Percentiles rank a stretch among this genome's conserved stretches.
These are phyloP conservation scores for Notothenia rossii DNA, from an alignment of 2,113 vertebrate species.

Conservation along the genomic window DNA sequence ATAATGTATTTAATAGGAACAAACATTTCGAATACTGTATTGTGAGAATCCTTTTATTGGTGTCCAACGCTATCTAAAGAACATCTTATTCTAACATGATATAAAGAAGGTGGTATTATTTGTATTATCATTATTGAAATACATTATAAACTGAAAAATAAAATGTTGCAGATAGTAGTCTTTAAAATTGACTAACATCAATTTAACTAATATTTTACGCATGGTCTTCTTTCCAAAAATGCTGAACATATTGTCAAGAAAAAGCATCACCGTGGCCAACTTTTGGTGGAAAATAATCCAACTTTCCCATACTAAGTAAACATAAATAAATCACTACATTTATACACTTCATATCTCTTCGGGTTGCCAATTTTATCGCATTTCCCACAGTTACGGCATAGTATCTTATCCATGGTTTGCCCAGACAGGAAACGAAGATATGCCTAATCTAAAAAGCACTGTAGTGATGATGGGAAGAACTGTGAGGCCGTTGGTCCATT, in stretches of 20 bases:
- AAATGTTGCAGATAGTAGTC: not conserved
- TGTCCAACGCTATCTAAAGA: not conserved
- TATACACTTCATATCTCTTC: not conserved
- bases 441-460: constrained; percentile 58
- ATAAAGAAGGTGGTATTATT: not conserved
- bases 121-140: not conserved
- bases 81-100: not conserved
- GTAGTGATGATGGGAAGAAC: constrained; percentile 59
- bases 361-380: constrained; percentile 19
- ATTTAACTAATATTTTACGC: not conserved
- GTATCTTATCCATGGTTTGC: constrained; percentile 66
- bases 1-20: not conserved
- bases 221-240: not conserved
- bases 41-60: not conserved
- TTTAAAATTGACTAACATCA: not conserved
- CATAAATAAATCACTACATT: constrained; percentile 15
- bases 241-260: constrained; percentile 22
- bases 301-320: constrained; percentile 12
- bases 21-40: not conserved
- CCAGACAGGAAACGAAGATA: constrained; percentile 70
- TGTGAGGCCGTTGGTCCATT: constrained; percentile 1
- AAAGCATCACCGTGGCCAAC: constrained; percentile 4
- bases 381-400: constrained; percentile 56
- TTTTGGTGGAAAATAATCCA: not conserved
- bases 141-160: not conserved